Base-by-base conservation (phyloP, 92 coral and sea anemone species). In the Hydrozoanthus gracilis region DNA sequence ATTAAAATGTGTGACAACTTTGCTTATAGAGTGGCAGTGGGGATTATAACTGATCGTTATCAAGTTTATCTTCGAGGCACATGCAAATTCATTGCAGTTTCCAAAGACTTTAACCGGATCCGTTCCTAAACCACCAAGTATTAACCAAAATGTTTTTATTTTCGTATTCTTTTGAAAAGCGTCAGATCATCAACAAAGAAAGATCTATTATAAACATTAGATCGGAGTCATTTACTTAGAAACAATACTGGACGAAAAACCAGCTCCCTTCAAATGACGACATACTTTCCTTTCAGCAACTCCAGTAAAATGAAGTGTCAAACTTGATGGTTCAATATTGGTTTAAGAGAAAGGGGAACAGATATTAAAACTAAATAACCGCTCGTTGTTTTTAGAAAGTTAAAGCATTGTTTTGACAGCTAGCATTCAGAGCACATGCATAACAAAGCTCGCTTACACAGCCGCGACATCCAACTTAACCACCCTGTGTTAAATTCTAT, bases 341-440 rank as follows among this genome's bases (percentile, higher is more conserved):
- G 94, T 90, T 92, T 92, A 92, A 86, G 98, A 86, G 86, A 90
- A 91, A 89, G 89, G 86, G 85, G 49, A 88, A 70, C 86, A 89
- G 98, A 94, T 94, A 94, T 94, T 88, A 94, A 94, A 94, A 86
- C 93, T 88, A 94, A 94, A 94, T 93, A 92, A 73, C 84, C 73
- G 54, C 87, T 77, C 86, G 77, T 83, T 83, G 52, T 48, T 76
- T 85, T 72, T 89, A 77, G 87, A 91, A 73, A 90, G 88, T 89
- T 88, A 85, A 90, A 86, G 73, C 77, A 64, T 44, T 88, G 89
- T 77, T 87, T 88, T 94, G 98, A 94, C 98, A 94, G 92, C 88
- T 88, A 62, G 67, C 82, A 58, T 76, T 67, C 89, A 78, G 48
- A 71, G 89, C 58, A 65, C 51, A 46, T 46, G 39, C 75, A 64